Conservation (phyloP, 2,797 vertebrate genomes). For the Harpia harpyja region DNA sequence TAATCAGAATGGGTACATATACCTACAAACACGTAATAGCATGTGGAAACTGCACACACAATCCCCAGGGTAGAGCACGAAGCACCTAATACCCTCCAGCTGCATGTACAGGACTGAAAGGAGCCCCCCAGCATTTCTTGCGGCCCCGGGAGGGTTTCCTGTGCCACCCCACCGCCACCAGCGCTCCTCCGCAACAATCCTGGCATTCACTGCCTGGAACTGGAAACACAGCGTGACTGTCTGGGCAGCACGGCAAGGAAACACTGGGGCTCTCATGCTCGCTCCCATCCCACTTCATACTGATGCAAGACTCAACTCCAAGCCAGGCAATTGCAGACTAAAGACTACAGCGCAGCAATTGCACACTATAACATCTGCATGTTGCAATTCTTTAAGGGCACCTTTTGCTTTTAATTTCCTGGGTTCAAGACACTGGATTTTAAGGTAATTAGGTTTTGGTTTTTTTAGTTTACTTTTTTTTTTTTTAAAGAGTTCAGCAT, state of each 20-base stretch:
- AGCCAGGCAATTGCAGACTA: not conserved
- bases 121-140: not conserved
- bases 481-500: not conserved
- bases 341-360: not conserved
- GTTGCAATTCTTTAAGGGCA: not conserved
- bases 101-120: rapidly evolving
- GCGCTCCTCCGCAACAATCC: rapidly evolving
- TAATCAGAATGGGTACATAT: not conserved
- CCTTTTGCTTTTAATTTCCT: not conserved
- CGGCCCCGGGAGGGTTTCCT: not conserved
- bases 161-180: not conserved
- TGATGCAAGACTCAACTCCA: not conserved
- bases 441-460: not conserved
- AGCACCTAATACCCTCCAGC: not conserved
- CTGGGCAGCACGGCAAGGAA: rapidly evolving
- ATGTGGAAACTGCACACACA: rapidly evolving
- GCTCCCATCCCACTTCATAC: rapidly evolving
- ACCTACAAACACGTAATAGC: rapidly evolving
- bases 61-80: rapidly evolving
- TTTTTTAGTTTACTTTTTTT: not conserved
- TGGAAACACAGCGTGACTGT: not conserved
- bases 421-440: not conserved
- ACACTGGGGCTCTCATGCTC: not conserved
- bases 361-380: rapidly evolving
- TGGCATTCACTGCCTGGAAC: not conserved